phyloP scores from a whole-genome alignment of 2,113 vertebrate species.

The Chaenogobius annularis region DNA sequence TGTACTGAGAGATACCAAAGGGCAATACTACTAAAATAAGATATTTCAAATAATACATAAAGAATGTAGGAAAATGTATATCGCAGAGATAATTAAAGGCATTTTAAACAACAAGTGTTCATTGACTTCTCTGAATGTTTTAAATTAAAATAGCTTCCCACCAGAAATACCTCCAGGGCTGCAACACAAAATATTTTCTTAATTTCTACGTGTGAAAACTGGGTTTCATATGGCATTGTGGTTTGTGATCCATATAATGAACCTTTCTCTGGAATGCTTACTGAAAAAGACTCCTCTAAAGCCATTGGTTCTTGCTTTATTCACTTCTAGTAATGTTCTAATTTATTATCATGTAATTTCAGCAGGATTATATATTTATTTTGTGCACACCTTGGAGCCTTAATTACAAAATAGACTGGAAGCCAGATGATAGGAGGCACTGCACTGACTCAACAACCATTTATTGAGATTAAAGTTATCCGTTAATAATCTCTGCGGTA shows the following conservation, averaged over 20 bases:
- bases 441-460: slow-evolving; percentile 59
- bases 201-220: slow-evolving; percentile 70
- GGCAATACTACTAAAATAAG: slow-evolving; percentile 20
- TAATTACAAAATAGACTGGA: slow-evolving; percentile 73
- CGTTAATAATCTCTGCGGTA: slow-evolving; percentile 67
- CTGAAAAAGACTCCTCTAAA: slow-evolving; percentile 72
- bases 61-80: slow-evolving; percentile 8
- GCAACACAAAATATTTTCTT: slow-evolving; percentile 30
- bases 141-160: slow-evolving; percentile 20
- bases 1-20: slow-evolving; percentile 22
- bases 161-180: slow-evolving; percentile 16
- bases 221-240: slow-evolving; percentile 61
- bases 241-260: slow-evolving; percentile 79
- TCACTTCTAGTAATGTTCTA: slow-evolving; percentile 74
- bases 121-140: not conserved
- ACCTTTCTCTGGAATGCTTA: slow-evolving; percentile 69
- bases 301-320: slow-evolving; percentile 76
- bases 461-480: slow-evolving; percentile 62
- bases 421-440: slow-evolving; percentile 52
- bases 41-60: slow-evolving; percentile 3
- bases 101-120: slow-evolving; percentile 12
- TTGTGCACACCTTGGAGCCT: slow-evolving; percentile 70
- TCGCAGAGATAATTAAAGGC: slow-evolving; percentile 4
- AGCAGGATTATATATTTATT: slow-evolving; percentile 69
- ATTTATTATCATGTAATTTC: slow-evolving; percentile 77